phyloP scores from a whole-genome alignment of 2,113 vertebrate genomes.

The Aptenodytes patagonicus region DNA sequence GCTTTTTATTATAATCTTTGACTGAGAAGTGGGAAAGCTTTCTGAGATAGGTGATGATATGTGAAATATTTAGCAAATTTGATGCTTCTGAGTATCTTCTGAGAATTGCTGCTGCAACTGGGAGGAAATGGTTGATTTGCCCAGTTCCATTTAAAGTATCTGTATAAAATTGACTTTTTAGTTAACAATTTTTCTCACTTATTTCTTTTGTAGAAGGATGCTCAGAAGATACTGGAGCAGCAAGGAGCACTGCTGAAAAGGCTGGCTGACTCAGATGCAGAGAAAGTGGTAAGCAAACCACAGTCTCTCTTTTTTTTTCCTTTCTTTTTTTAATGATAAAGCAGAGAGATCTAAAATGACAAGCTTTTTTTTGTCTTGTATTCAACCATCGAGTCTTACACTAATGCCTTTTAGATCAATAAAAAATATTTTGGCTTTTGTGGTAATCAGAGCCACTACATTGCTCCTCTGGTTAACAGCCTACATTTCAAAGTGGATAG shows the following conservation, averaged over 20 bases:
- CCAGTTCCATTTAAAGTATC: not conserved
- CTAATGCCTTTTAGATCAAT: not conserved
- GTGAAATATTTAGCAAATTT: not conserved
- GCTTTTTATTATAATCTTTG: not conserved
- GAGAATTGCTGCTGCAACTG: not conserved
- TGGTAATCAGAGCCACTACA: not conserved
- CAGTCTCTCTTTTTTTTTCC: not conserved
- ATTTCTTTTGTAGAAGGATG: slow-evolving; percentile 73
- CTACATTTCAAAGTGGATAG: not conserved
- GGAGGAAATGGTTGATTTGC: not conserved
- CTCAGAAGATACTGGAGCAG: slow-evolving; percentile 75
- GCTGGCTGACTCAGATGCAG: slow-evolving; percentile 81
- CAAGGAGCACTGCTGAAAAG: slow-evolving; percentile 80
- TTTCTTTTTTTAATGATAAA: not conserved
- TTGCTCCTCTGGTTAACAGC: not conserved
- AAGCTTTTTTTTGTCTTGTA: not conserved
- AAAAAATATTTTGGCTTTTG: not conserved
- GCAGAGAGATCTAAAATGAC: not conserved
- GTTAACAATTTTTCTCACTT: not conserved
- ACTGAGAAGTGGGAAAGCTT: not conserved
- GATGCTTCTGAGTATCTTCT: not conserved
- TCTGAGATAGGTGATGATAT: not conserved
- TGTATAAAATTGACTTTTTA: not conserved
- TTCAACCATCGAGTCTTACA: not conserved
- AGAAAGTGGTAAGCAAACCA: slow-evolving; percentile 78